Base-by-base conservation (phyloP, 2,888 invertebrate species). In the Aleiodes leptofemur region DNA sequence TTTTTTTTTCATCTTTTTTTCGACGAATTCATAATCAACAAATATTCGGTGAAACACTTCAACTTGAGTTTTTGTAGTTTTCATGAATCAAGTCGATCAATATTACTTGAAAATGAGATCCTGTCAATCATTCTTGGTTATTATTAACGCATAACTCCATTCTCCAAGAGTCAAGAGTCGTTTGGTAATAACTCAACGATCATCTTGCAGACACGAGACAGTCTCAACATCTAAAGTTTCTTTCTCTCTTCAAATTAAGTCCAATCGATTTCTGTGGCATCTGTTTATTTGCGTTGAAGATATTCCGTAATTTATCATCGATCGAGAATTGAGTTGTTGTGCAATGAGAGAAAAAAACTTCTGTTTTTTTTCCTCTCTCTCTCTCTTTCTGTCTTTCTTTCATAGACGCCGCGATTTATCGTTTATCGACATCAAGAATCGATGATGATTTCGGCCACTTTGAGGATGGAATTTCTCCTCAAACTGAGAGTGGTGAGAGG, bases 291-390 rank as follows among this genome's bases (percentile, higher is more conserved):
- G 68, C 53, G 23, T 68, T 64, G 64, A 53, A 43, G 50, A 68
- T 68, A 50, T 50, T 13, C 34, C 31, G 50, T 68, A 68, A 68
- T 68, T 68, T 68, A 68, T 68, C 51, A 50, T 68, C 51, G 51
- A 68, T 68, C 66, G 51, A 68, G 51, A 68, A 68, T 68, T 68
- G 68, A 68, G 68, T 51, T 16, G 53, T 53, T 68, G 68, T 68
- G 68, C 29, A 68, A 68, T 68, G 51, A 14, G 29, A 50, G 9
- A 68, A 13, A 64, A 59, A 64, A 64, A 13, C 16, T 3, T 6
- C 31, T 29, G 5, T 1, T 1, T 51, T 51, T 51, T n/a, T 51
- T 7, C 31, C 29, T 68, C 23, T 50, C 23, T 68, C 29, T 1
- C n/a, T 29, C 4, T 38, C 38, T 38, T 3, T 8, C 6, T 38